Conservation (phyloP, 2,888 invertebrate species). For the Ditylenchus weischeri region DNA sequence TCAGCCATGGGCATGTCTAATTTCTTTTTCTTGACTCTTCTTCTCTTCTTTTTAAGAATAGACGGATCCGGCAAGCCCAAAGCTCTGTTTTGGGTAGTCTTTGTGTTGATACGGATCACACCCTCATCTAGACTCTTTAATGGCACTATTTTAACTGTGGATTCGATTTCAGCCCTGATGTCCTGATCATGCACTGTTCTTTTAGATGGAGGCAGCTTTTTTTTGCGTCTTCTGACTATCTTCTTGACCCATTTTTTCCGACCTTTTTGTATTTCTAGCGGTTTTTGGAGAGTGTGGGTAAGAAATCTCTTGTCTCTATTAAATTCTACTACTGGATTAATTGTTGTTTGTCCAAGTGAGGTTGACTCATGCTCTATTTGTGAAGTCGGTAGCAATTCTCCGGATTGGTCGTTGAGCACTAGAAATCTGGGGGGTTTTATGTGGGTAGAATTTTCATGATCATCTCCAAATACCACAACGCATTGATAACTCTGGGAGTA, state of each 20-base stretch:
- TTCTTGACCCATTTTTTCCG: background rate
- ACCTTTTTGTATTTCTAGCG: background rate
- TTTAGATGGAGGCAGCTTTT: slow-evolving; percentile 9
- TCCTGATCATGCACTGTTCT: background rate
- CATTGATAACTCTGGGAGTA: slow-evolving; percentile 4
- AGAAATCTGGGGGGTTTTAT: slow-evolving; percentile 5
- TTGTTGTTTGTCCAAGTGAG: too few species aligned
- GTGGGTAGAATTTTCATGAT: background rate
- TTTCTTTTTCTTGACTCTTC: too few species aligned
- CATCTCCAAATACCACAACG: background rate
- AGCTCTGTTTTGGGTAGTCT: slow-evolving; percentile 5
- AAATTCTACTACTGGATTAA: too few species aligned
- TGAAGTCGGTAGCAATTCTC: background rate
- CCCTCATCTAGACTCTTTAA: slow-evolving; percentile 2
- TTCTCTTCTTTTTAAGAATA: too few species aligned
- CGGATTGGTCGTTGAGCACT: background rate
- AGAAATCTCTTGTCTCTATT: too few species aligned
- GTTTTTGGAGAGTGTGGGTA: too few species aligned
- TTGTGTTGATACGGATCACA: background rate
- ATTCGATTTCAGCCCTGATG: background rate
- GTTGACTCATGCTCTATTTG: too few species aligned
- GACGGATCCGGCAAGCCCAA: background rate
- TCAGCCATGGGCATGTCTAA: too few species aligned
- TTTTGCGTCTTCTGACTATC: slow-evolving; percentile 2
- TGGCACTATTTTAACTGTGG: background rate